Conservation (phyloP, 2,888 invertebrate genomes). For the Cheilosia grossa region DNA sequence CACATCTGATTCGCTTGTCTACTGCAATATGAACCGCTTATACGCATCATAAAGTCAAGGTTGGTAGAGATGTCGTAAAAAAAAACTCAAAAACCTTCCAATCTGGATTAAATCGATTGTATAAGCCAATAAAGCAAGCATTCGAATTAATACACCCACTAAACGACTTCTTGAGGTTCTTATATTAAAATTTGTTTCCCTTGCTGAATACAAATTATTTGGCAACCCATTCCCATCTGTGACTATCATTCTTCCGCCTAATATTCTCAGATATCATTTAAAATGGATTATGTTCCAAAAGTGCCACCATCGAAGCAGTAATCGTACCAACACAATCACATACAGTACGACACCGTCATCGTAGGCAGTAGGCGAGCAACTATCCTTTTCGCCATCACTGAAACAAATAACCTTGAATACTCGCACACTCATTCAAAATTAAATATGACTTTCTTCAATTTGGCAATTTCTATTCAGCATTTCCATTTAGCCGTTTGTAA, state of each 20-base stretch:
- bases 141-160: conserved; percentile 37
- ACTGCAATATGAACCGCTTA: neutral
- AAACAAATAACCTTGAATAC: conserved; percentile 57
- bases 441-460: conserved; percentile 66
- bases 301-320: conserved; percentile 9
- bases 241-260: conserved; percentile 44
- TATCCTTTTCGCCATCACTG: conserved; percentile 4
- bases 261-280: conserved; percentile 65
- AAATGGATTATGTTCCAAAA: conserved; percentile 58
- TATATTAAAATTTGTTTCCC: conserved; percentile 56
- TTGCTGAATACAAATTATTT: conserved; percentile 37
- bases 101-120: conserved; percentile 54
- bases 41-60: no score
- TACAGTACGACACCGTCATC: neutral
- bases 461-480: conserved; percentile 53
- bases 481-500: conserved; percentile 55
- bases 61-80: neutral
- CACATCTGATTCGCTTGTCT: conserved; percentile 22
- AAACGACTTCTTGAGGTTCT: conserved; percentile 34
- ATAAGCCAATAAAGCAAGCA: conserved; percentile 44
- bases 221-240: conserved; percentile 16
- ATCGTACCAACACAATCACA: neutral
- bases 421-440: conserved; percentile 48
- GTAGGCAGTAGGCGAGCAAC: conserved; percentile 1
- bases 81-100: conserved; percentile 8